Evolutionary conservation across 2,113 vertebrate genomes (phyloP), one percentile per base, ranked within the genome.

Genomic region (Ptyas mucosa): DNA sequence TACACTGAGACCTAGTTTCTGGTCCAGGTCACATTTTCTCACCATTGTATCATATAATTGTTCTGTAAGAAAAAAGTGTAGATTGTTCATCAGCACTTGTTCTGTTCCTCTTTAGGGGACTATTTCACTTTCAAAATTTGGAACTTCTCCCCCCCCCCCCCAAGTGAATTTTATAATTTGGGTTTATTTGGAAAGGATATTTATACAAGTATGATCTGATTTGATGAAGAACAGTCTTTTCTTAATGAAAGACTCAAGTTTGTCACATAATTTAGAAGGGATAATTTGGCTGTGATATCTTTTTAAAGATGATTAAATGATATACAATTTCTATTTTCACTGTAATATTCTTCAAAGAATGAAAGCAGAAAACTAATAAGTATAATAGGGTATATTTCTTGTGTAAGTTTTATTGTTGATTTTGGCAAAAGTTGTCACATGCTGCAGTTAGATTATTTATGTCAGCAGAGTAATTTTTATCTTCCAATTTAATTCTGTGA

Each of bases 271-370:
- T 91, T 94, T 87, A 58, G 94, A 96, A 96, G 94, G 91, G 95
- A 95, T 96, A 97, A 94, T 93, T 97, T 97, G 96, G 95, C 95
- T 97, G 96, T 97, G 97, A 97, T 98, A 95, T 97, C 96, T 97
- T 97, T 97, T 96, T 94, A 96, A 98, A 96, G 95, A 97, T 98
- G 98, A 98, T 98, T 97, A 98, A 98, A 97, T 97, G 95, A 96
- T 96, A 96, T 96, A 97, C 97, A 98, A 96, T 98, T 98, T 97
- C 97, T 97, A 96, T 98, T 97, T 98, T 96, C 94, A 95, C 95
- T 89, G 91, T 96, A 97, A 97, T 97, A 96, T 94, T 97, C 95
- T 96, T 93, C 96, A 96, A 98, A 98, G 97, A 96, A 97, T 97
- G 94, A 93, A 97, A 94, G 88, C 94, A 95, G 96, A 97, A 96